Base-by-base conservation (phyloP, 2,113 vertebrate species). In the Petrocephalus microphthalmus region DNA sequence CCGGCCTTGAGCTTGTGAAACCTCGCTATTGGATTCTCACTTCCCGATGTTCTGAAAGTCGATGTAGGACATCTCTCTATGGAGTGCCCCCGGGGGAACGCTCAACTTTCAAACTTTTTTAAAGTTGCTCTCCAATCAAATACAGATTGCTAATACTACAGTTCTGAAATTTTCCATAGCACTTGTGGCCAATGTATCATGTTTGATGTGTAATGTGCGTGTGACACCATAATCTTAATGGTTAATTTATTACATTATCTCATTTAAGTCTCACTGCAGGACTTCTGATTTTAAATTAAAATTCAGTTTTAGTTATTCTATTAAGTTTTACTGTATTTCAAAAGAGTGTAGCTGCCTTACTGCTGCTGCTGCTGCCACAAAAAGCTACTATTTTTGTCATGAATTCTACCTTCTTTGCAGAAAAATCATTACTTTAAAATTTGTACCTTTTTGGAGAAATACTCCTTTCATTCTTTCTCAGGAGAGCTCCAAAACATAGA, bases 1-100 rank as follows among this genome's bases (percentile, higher is more conserved):
- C 78, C 64, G 67, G 92, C 92, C 89, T 91, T 87, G 91, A 89
- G 86, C 53, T 84, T 45, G 54, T 84, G 86, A 90, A 90, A 90
- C 91, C 91, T 91, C 90, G 84, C 88, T 88, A 51, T 47, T 57
- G 89, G 90, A 88, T 83, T n/a, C 74, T 49, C 33, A 89, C 84
- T 89, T 86, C 88, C 87, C 78, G 82, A 89, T 86, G 47, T 82
- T 89, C 82, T 86, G 54, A 85, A 85, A 89, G 88, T 53, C 84
- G 67, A 84, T 88, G 87, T 60, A 71, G 11, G 88, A 29, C 88
- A 89, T 84, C 86, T 37, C 37, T 10, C 53, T 53, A 37, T 15
- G 60, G 57, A 71, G 45, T 45, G 60, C 86, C 22, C 33, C 52
- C 7, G 33, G 52, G 87, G 74, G 52, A 82, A 25, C 33, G 45